Evolutionary conservation across 2,888 invertebrate species (phyloP), one percentile per base, ranked within the genome.

Genomic region (Catocala fraxini): DNA sequence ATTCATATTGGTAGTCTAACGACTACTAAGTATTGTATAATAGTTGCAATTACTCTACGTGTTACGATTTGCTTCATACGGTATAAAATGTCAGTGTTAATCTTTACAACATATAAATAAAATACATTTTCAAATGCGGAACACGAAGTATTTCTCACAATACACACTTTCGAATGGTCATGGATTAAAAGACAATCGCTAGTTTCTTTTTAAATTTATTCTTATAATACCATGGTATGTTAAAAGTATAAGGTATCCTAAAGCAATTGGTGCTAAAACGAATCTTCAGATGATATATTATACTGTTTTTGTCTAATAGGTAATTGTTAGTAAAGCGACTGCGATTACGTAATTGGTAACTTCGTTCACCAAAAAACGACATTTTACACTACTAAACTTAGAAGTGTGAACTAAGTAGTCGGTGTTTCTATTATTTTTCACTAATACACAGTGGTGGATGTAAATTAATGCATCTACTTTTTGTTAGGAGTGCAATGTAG

Each of bases 121-220:
- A 52, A 60, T 49, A 15, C 43, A 35, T 68, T 63, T 56, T 43
- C 39, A 52, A 51, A 12, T 51, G 10, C 41, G 12, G 35, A 15
- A 45, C 5, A 35, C 35, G 2, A 9, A 7, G 35, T 39, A 39
- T 39, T 39, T 39, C 3, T 39, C 35, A 39, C 35, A 39, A 39
- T 39, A 39, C 35, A 39, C 35, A 39, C 7, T 39, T 39, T 39
- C 35, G 6, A 39, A 39, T 39, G 35, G 6, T 2, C 35, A 9
- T 39, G 9, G 6, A 39, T 39, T 39, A 6, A 7, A 35, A 39
- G 7, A 39, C 35, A 39, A 6, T 39, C 1, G 9, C 35, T 39
- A 39, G 35, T 39, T 39, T 39, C 6, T 39, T 39, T 9, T 39
- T 6, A 39, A 39, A 5, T 9, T 6, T 39, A 7, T 2, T 1